phyloP scores from a whole-genome alignment of 2,888 invertebrate genomes.

The Leptinotarsa haldemani region DNA sequence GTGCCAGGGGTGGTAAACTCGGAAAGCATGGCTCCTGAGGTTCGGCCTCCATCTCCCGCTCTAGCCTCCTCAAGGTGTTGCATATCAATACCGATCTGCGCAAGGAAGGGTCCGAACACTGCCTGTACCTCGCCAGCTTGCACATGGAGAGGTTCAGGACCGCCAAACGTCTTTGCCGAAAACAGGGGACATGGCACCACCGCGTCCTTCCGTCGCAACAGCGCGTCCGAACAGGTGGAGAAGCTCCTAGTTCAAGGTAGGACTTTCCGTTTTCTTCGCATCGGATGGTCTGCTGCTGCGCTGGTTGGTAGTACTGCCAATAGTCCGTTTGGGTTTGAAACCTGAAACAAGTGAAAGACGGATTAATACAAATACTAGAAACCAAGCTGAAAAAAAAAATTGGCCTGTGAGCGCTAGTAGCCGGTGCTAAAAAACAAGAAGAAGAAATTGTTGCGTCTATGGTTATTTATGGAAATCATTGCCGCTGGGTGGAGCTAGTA shows the following conservation, averaged over 20 bases:
- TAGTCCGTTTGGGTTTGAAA: slow-evolving; percentile 65
- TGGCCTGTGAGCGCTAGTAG: too few relatives aligned
- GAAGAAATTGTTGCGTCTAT: too few relatives aligned
- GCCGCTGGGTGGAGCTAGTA: too few relatives aligned
- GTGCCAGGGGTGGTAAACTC: slow-evolving; percentile 65
- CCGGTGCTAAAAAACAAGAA: too few relatives aligned
- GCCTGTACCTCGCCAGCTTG: slow-evolving; percentile 87
- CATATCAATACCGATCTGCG: slow-evolving; percentile 92
- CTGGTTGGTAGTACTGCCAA: slow-evolving; percentile 69
- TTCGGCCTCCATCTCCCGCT: slow-evolving; percentile 81
- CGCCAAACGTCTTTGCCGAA: slow-evolving; percentile 86
- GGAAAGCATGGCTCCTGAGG: slow-evolving; percentile 66
- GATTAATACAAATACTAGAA: slow-evolving; percentile 29
- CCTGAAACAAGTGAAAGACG: slow-evolving; percentile 46
- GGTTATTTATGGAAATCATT: too few relatives aligned
- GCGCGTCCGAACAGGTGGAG: slow-evolving; percentile 62
- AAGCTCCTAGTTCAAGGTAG: slow-evolving; percentile 85
- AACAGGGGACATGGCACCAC: slow-evolving; percentile 87
- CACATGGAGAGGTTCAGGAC: slow-evolving; percentile 93
- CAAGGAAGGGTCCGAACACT: slow-evolving; percentile 89
- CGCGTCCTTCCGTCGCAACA: slow-evolving; percentile 65
- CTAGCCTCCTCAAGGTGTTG: slow-evolving; percentile 80
- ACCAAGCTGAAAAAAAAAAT: too few relatives aligned
- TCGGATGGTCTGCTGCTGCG: slow-evolving; percentile 82
- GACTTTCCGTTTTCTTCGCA: slow-evolving; percentile 91